Evolutionary conservation across 2,797 vertebrate genomes (phyloP), one percentile per base, ranked within the genome.

Genomic region (Coccyzus lansbergi): DNA sequence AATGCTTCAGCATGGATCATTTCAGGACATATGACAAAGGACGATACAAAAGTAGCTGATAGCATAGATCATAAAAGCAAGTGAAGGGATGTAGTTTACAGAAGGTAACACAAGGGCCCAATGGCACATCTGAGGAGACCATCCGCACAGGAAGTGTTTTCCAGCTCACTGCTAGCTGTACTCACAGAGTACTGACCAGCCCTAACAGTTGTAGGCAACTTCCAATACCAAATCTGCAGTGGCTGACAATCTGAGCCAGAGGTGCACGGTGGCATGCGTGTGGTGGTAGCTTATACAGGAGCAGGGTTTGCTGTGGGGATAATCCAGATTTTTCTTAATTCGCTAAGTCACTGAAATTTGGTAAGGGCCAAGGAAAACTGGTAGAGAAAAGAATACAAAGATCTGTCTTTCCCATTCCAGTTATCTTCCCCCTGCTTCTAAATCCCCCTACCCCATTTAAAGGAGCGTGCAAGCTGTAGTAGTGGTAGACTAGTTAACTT

Each of bases 211-310:
- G 22, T 21, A 24, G 42, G 33, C 82, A 40, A n/a, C n/a, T 86
- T 80, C 36, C 74, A 22, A 59, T 56, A 34, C 8, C 31, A 56
- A 26, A 19, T n/a, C 20, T 33, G 29, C 20, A 24, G 20, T 15
- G 48, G 7, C 48, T 82, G 46, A 29, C 12, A 14, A 11, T 62
- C 58, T 68, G 69, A 90, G 65, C 38, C 8, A 51, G 53, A 75
- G 11, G 11, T 88, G 91, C 46, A 0, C 34, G 46, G 17, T 52
- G 63, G 24, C 0, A 0, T 4, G 2, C 0, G 2, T 53, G 25
- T 76, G 44, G 16, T 67, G 40, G 24, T 52, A 92, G 21, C 42
- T 68, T 15, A 1, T 33, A 13, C 21, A 44, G 13, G 34, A 51
- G 33, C 44, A 70, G 34, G 4, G 33, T 71, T 82, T 67, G 17